A percentile compares a stretch with the other conserved stretches of the same genome.
These are phyloP conservation scores for Hyles euphorbiae DNA, from an alignment of 1,140 invertebrate genomes.

Conservation along the genomic window DNA sequence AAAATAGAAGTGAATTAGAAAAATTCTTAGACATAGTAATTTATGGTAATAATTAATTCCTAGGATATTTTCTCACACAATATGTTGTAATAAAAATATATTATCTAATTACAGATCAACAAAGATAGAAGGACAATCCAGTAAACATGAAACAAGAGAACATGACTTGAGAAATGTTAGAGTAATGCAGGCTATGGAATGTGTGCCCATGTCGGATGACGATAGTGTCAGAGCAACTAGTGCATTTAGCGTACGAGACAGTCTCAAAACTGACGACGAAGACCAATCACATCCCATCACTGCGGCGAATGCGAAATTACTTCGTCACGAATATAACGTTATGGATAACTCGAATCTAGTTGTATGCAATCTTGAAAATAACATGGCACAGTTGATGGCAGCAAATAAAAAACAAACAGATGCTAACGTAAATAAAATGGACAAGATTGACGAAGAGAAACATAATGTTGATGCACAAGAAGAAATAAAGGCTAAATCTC, in stretches of 20 bases:
- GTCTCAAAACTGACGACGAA: conserved; percentile 78
- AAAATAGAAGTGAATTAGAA: too few relatives aligned
- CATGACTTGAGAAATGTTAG: conserved; percentile 57
- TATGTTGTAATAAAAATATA: too few relatives aligned
- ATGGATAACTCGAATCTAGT: conserved; percentile 76
- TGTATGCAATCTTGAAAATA: conserved; percentile 77
- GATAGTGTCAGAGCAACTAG: conserved; percentile 71
- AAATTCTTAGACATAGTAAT: too few relatives aligned
- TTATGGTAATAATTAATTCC: too few relatives aligned
- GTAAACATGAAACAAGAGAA: conserved; percentile 50
- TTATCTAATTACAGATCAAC: neutral
- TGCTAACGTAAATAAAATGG: conserved; percentile 58
- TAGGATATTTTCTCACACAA: too few relatives aligned
- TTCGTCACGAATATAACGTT: conserved; percentile 69
- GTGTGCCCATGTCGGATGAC: conserved; percentile 69
- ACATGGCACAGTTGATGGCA: conserved; percentile 68
- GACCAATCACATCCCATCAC: conserved; percentile 72
- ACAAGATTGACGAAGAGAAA: conserved; percentile 66
- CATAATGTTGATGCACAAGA: conserved; percentile 42
- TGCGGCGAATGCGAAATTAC: conserved; percentile 63
- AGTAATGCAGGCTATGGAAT: conserved; percentile 57
- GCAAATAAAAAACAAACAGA: conserved; percentile 52
- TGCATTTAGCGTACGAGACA: conserved; percentile 73
- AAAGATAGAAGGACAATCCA: conserved; percentile 4
- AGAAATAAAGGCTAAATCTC: conserved; percentile 35